phyloP scores from a whole-genome alignment of 1,140 invertebrate genomes.

The Acyrthosiphon pisum region DNA sequence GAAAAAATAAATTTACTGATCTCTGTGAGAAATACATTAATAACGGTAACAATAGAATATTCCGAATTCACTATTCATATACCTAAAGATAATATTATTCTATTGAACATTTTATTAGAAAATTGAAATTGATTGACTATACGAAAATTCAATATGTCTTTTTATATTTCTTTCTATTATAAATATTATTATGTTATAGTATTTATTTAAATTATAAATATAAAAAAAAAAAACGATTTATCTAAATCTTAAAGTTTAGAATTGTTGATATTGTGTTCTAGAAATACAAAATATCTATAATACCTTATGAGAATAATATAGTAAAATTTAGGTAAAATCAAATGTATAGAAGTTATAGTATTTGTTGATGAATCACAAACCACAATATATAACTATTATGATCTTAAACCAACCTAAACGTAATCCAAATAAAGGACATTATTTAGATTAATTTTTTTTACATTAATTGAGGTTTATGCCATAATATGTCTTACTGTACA shows the following conservation, averaged over 20 bases:
- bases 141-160: not conserved
- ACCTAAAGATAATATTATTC: too few species aligned
- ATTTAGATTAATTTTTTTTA: not conserved
- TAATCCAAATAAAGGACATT: not conserved
- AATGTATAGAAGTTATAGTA: not conserved
- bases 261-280: not conserved
- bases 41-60: too few species aligned
- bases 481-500: too few species aligned
- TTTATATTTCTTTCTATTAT: not conserved
- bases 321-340: not conserved
- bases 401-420: not conserved
- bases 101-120: too few species aligned
- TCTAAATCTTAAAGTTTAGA: not conserved
- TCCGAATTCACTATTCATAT: too few species aligned
- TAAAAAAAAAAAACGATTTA: too few species aligned
- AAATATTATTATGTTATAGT: not conserved
- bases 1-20: too few species aligned
- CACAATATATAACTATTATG: not conserved
- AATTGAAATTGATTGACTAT: too few species aligned
- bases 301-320: too few species aligned
- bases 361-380: not conserved
- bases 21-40: too few species aligned
- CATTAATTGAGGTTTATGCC: too few species aligned
- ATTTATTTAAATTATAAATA: not conserved
- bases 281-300: not conserved